Base-by-base conservation (phyloP, 2,888 invertebrate species). In the Nysson spinosus region DNA sequence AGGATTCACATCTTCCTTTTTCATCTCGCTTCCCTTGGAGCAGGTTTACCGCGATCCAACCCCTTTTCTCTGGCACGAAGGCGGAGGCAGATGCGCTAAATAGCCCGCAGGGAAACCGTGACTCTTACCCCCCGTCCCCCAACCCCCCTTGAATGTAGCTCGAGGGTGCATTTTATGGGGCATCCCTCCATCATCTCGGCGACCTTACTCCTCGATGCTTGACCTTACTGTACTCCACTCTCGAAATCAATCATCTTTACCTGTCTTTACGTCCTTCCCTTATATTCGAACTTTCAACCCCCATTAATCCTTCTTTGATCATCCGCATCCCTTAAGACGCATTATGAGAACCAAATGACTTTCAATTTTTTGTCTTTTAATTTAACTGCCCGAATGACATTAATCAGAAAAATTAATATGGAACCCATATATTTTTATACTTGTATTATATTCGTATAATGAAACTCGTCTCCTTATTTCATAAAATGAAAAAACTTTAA, bases 71-170 rank as follows among this genome's bases (percentile, higher is more conserved):
- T 44, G 44, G 63, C 54, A 44, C 55, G 65, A 60, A 70, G 44
- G 49, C 64, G 70, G 84, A 81, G 74, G 81, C 84, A 85, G 84
- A 83, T 85, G 84, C 79, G 74, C 82, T 82, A 83, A 84, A 84
- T 84, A 83, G 84, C 84, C 81, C 78, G 64, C 72, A 75, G 83
- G 77, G 83, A 82, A 78, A 77, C 78, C 75, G 58, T 77, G 79
- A 65, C 51, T 74, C 72, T 72, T 66, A 61, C 58, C 73, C 69
- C 56, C 50, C 49, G n/a, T n/a, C n/a, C n/a, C n/a, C n/a, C n/a
- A n/a, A n/a, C n/a, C 34, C 51, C 50, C 57, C 65, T 61, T 68
- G 69, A 72, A 72, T 75, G 64, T 65, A 58, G 64, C 61, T 58
- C 54, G 60, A 56, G 75, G 70, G 62, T 76, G 76, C 70, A 71